Conservation (phyloP, 2,113 vertebrate genomes). For the Platanista minor region DNA sequence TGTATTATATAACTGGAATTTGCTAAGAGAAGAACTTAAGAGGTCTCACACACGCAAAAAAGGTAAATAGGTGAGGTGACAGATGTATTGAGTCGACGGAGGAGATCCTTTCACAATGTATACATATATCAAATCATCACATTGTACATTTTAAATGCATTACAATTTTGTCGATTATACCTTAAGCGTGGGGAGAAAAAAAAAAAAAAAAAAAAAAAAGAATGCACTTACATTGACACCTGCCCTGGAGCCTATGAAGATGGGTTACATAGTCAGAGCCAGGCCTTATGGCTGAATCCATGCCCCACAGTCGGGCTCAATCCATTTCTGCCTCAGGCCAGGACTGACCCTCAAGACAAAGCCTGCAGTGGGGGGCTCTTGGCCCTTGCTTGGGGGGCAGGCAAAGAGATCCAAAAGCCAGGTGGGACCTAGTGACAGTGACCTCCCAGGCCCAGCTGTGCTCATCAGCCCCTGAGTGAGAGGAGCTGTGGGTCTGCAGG, state of each 20-base stretch:
- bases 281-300: not conserved
- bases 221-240: not conserved
- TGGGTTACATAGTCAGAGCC: not conserved
- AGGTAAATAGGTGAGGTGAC: not conserved
- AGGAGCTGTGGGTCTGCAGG: not conserved
- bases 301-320: not conserved
- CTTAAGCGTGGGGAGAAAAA: not conserved
- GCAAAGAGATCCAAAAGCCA: not conserved
- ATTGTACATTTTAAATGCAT: not conserved
- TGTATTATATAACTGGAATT: not conserved
- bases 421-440: not conserved
- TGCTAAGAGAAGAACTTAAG: not conserved
- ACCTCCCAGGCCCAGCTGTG: not conserved
- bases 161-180: not conserved
- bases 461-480: not conserved
- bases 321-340: not conserved
- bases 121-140: not conserved
- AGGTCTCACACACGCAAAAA: not conserved
- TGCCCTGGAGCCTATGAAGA: not conserved
- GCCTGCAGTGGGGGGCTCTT: not conserved
- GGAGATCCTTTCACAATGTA: not conserved
- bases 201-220: not conserved
- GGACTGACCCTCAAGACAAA: not conserved
- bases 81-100: not conserved
- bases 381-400: not conserved